A percentile compares a stretch with the other conserved stretches of the same genome.
Evolutionary conservation across 1,140 invertebrate species (phyloP).

Genomic region (Eurosta solidaginis): DNA sequence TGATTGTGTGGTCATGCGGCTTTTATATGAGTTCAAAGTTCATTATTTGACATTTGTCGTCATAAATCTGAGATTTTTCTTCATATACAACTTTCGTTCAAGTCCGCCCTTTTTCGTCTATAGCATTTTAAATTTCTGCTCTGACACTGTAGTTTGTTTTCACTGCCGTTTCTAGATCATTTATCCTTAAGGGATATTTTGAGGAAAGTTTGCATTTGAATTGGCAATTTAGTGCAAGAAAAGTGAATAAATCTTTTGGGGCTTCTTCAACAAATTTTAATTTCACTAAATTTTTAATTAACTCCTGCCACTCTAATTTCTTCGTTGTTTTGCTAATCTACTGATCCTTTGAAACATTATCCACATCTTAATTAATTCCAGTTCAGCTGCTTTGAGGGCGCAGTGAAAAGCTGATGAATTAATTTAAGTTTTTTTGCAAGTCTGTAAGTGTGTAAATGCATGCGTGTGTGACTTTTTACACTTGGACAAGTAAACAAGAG

Average conservation of each 20-base stretch:
- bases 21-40: not conserved
- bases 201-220: not conserved
- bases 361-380: not conserved
- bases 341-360: not conserved
- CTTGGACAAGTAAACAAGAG: not conserved
- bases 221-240: constrained; percentile 11
- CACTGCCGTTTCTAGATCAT: not conserved
- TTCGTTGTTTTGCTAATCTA: not conserved
- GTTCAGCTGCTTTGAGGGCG: not conserved
- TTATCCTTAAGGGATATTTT: not conserved
- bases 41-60: not conserved
- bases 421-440: too few relatives aligned
- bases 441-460: not conserved
- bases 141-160: not conserved
- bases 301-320: not conserved
- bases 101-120: too few relatives aligned
- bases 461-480: not conserved
- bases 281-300: not conserved
- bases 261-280: not conserved
- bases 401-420: not conserved
- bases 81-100: too few relatives aligned
- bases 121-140: too few relatives aligned
- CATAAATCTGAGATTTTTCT: too few relatives aligned
- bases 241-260: not conserved
- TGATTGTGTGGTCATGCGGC: not conserved